A percentile compares a stretch with the other conserved stretches of the same genome.
Conservation (phyloP, 1,140 invertebrate species). For the Drosophila tristis region DNA sequence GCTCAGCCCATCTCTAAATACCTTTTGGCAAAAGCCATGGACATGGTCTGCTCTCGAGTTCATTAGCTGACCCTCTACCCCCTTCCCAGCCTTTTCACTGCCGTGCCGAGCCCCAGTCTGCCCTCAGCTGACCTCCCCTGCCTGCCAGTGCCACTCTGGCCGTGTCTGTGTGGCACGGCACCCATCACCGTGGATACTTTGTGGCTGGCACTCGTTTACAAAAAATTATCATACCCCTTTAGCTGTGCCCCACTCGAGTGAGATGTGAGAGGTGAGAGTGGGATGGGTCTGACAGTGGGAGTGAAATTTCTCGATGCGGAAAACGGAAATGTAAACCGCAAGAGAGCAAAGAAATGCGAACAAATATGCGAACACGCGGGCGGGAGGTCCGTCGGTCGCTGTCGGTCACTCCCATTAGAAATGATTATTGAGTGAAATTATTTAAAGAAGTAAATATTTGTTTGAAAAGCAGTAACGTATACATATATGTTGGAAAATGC, state of each 20-base stretch:
- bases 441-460: constrained; percentile 19
- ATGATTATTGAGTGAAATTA: not conserved
- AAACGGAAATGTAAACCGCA: constrained; percentile 65
- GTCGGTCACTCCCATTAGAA: too few species aligned
- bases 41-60: constrained; percentile 42
- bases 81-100: constrained; percentile 11
- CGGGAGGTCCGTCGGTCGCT: too few species aligned
- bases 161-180: constrained; percentile 7
- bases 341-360: constrained; percentile 18
- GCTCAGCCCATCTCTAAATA: constrained; percentile 30
- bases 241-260: constrained; percentile 12
- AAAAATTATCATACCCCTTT: constrained; percentile 51
- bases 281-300: constrained; percentile 14
- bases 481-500: constrained; percentile 6
- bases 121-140: constrained; percentile 23
- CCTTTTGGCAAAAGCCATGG: not conserved
- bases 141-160: not conserved
- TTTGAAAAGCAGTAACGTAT: not conserved
- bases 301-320: constrained; percentile 20
- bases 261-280: constrained; percentile 7
- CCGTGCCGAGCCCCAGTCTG: constrained; percentile 2
- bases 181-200: constrained; percentile 21
- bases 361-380: constrained; percentile 1
- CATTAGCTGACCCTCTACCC: constrained; percentile 48
- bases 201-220: constrained; percentile 42